Conservation (phyloP, 2,888 invertebrate species). For the Andrena minutula region DNA sequence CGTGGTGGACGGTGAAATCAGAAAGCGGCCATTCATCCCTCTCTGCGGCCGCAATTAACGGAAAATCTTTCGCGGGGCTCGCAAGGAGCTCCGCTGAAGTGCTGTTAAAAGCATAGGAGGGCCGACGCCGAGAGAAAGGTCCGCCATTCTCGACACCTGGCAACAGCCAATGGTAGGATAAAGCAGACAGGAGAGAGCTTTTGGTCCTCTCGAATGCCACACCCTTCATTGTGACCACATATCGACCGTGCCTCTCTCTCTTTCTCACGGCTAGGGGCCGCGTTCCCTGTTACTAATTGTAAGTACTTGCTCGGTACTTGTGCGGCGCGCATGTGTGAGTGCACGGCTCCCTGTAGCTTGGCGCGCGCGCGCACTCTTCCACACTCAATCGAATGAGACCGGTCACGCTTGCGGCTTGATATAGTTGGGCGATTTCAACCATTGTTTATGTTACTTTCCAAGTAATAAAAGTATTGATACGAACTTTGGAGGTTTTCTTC, state of each 20-base stretch:
- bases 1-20: constrained; percentile 26
- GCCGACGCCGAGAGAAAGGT: constrained; percentile 60
- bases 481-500: too few species aligned
- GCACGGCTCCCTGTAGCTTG: constrained; percentile 11
- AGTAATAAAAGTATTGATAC: too few species aligned
- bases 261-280: constrained; percentile 55
- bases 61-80: constrained; percentile 23
- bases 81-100: constrained; percentile 41
- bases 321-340: constrained; percentile 59
- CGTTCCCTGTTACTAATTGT: constrained; percentile 64
- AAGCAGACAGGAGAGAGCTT: constrained; percentile 77
- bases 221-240: constrained; percentile 83
- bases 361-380: not conserved
- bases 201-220: constrained; percentile 83
- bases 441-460: too few species aligned
- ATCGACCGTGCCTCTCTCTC: constrained; percentile 77
- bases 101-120: constrained; percentile 53
- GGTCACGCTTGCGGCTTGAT: constrained; percentile 8
- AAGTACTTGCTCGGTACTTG: constrained; percentile 57
- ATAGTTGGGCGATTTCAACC: not conserved
- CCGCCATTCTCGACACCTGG: constrained; percentile 81
- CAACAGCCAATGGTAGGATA: constrained; percentile 80
- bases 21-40: constrained; percentile 4
- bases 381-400: not conserved
- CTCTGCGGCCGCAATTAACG: constrained; percentile 33